These are phyloP conservation scores for Rhaphigaster nebulosa DNA, from an alignment of 2,888 invertebrate species.

Conservation along the genomic window DNA sequence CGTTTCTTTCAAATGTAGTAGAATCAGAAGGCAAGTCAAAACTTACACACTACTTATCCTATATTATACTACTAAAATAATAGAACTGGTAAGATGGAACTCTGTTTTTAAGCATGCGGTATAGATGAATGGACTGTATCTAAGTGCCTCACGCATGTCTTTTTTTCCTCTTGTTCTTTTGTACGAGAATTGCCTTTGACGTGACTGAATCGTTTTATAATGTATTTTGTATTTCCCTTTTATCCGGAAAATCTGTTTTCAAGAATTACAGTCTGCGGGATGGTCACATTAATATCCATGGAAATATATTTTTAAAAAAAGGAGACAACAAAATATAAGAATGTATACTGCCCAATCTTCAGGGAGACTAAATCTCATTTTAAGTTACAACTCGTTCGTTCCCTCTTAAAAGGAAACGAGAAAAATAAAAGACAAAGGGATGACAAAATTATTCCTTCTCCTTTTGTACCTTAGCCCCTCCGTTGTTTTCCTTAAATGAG, in stretches of 20 bases:
- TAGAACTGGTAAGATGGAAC: no score
- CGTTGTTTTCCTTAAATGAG: slow-evolving; percentile 34
- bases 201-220: not conserved
- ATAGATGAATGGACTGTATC: not conserved
- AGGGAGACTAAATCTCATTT: slow-evolving; percentile 31
- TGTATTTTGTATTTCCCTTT: not conserved
- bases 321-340: not conserved
- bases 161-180: not conserved
- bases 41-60: no score
- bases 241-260: not conserved
- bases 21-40: no score
- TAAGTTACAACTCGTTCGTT: slow-evolving; percentile 37
- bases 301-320: not conserved
- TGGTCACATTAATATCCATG: not conserved
- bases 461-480: slow-evolving; percentile 21
- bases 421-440: slow-evolving; percentile 41
- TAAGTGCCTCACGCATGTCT: not conserved
- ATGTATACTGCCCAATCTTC: not conserved
- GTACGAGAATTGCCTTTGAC: not conserved
- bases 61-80: no score
- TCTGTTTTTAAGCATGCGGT: no score
- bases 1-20: no score
- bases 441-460: slow-evolving; percentile 32
- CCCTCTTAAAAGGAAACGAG: slow-evolving; percentile 34
- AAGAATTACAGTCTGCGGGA: not conserved